Evolutionary conservation across 2,113 vertebrate genomes (phyloP).

Genomic region (rat (Rattus norvegicus)): GRCr8 NC_086039.1:81456001-81456500

Average conservation of each 20-base stretch:
- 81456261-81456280: not conserved
- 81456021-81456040: not conserved
- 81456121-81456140: not conserved
- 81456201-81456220: not conserved
- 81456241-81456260: not conserved
- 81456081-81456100: not conserved
- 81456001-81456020: not conserved
- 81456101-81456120: not conserved
- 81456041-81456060: not conserved
- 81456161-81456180: not conserved
- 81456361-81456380: not conserved
- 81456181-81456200: not conserved
- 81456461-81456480: not conserved
- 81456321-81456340: not conserved
- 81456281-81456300: not conserved
- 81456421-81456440: not conserved
- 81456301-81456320: not conserved
- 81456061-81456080: not conserved
- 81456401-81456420: not conserved
- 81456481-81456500: not conserved
- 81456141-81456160: not conserved
- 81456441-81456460: not conserved
- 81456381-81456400: not conserved
- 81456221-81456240: not conserved
- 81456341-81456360: not conserved